phyloP scores from a whole-genome alignment of 2,888 invertebrate species.

The Tenodera sinensis region DNA sequence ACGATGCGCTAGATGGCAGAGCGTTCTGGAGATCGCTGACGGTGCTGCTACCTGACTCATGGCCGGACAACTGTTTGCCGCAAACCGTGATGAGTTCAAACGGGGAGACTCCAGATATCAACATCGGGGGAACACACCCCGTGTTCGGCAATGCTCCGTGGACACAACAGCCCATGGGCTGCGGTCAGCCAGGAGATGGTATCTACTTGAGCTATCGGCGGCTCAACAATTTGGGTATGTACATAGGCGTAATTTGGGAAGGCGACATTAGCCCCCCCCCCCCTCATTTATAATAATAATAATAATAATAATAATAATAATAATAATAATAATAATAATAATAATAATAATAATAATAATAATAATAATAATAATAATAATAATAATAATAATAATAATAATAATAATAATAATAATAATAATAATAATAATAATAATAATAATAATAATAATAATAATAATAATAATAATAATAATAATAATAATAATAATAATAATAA shows the following conservation, averaged over 20 bases:
- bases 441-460: too few relatives aligned
- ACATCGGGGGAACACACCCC: slow-evolving; percentile 50
- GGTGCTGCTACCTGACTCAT: slow-evolving; percentile 57
- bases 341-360: too few relatives aligned
- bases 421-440: too few relatives aligned
- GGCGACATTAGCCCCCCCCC: neutral
- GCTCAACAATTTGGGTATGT: slow-evolving; percentile 35
- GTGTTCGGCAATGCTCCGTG: slow-evolving; percentile 53
- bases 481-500: too few relatives aligned
- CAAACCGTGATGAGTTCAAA: slow-evolving; percentile 44
- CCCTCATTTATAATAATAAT: too few relatives aligned
- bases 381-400: too few relatives aligned
- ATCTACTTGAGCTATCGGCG: slow-evolving; percentile 50
- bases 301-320: too few relatives aligned
- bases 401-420: too few relatives aligned
- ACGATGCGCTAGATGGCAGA: slow-evolving; percentile 54
- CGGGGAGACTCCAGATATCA: slow-evolving; percentile 54
- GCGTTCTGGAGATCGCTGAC: slow-evolving; percentile 56
- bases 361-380: too few relatives aligned
- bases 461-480: too few relatives aligned
- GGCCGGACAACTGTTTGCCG: slow-evolving; percentile 53
- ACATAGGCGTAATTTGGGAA: neutral
- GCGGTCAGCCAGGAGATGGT: slow-evolving; percentile 57
- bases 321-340: too few relatives aligned
- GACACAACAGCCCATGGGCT: slow-evolving; percentile 60